Conservation (phyloP, 2,797 vertebrate genomes). For the Cuniculus paca region DNA sequence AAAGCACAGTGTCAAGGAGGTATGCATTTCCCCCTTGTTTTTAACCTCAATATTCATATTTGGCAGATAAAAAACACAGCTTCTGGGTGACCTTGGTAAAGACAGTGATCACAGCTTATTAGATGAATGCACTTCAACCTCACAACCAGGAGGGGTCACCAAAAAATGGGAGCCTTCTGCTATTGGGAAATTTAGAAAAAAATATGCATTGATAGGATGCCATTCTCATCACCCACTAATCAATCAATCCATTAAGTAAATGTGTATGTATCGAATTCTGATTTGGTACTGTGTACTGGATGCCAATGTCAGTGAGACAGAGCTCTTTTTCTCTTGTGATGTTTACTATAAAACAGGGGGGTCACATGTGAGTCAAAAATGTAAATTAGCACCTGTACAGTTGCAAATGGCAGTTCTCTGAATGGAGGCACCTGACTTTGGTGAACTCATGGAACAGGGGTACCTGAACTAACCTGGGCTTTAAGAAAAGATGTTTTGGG, state of each 20-base stretch:
- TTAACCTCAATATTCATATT: background rate
- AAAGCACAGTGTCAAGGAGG: background rate
- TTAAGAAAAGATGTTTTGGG: background rate
- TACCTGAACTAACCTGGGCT: background rate
- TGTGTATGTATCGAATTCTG: background rate
- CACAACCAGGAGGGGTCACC: fast-evolving
- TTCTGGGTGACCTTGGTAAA: background rate
- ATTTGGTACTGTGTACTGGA: background rate
- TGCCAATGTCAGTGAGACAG: background rate
- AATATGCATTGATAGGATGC: background rate
- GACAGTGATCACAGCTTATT: background rate
- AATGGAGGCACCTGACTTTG: background rate
- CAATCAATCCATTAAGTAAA: background rate
- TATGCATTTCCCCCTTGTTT: background rate
- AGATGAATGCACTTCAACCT: background rate
- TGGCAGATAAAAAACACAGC: background rate
- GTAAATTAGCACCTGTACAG: background rate
- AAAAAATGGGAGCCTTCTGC: background rate
- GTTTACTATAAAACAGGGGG: background rate
- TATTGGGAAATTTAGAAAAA: background rate
- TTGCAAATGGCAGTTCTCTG: background rate
- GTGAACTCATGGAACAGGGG: background rate
- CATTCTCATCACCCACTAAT: background rate
- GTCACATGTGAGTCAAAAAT: background rate
- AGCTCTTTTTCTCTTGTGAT: background rate